These are phyloP conservation scores for Lates calcarifer DNA, from an alignment of 2,113 vertebrate genomes.

Conservation along the genomic window DNA sequence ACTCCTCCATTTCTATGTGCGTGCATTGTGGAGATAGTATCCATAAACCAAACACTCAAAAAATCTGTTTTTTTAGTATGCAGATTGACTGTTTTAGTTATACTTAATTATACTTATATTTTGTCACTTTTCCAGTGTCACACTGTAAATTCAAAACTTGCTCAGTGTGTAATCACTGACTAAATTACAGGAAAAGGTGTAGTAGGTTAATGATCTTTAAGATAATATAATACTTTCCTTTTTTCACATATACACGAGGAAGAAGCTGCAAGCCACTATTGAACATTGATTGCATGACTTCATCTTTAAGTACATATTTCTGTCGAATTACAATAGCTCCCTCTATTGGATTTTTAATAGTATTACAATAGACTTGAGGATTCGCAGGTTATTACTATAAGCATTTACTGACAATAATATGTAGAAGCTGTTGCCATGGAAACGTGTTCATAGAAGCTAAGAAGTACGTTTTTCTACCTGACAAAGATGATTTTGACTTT, in stretches of 20 bases:
- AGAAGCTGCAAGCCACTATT: background rate
- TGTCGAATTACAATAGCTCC: constrained; percentile 58
- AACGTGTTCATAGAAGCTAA: background rate
- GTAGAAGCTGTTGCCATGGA: background rate
- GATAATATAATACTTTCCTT: background rate
- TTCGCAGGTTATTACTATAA: background rate
- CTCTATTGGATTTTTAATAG: constrained; percentile 60
- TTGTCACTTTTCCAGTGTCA: too few relatives aligned
- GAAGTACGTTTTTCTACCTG: constrained; percentile 84
- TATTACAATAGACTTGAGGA: constrained; percentile 39
- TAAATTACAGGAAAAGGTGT: background rate
- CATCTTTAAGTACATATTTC: background rate
- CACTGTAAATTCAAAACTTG: background rate
- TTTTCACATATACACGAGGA: background rate
- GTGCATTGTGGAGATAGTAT: background rate
- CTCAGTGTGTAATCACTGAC: background rate
- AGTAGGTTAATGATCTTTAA: background rate
- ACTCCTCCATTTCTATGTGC: background rate
- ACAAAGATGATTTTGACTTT: constrained; percentile 96
- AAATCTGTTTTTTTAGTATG: background rate
- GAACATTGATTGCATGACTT: background rate
- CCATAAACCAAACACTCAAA: background rate
- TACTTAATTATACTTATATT: too few relatives aligned
- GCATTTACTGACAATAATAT: too few relatives aligned
- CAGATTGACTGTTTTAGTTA: background rate